phyloP scores from a whole-genome alignment of 2,797 vertebrate genomes.

The Carduelis carduelis region DNA sequence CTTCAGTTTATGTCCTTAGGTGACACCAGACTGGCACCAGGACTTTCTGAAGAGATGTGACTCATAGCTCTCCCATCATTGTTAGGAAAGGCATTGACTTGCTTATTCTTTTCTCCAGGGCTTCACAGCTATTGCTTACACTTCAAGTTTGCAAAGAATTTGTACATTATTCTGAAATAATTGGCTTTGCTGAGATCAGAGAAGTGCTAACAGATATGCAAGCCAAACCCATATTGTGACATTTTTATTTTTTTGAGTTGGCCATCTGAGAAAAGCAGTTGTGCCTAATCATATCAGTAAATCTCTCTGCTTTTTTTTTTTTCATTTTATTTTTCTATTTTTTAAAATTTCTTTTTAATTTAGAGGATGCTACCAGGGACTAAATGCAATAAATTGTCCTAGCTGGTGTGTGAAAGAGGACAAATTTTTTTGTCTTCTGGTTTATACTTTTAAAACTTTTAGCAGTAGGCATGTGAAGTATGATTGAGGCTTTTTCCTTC shows the following conservation, averaged over 20 bases:
- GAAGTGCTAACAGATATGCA: not conserved
- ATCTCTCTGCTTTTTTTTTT: not conserved
- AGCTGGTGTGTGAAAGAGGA: not conserved
- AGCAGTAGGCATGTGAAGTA: not conserved
- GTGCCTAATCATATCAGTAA: not conserved
- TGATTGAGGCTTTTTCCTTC: not conserved
- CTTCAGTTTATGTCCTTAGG: not conserved
- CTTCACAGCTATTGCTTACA: not conserved
- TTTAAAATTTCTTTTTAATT: not conserved
- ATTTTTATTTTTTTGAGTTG: not conserved
- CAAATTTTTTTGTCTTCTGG: not conserved
- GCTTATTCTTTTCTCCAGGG: not conserved
- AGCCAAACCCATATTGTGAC: not conserved
- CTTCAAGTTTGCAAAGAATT: not conserved
- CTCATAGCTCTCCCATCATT: not conserved
- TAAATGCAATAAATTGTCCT: not conserved
- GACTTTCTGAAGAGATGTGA: not conserved
- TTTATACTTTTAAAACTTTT: not conserved
- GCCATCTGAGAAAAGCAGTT: not conserved
- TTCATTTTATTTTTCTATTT: too few species aligned
- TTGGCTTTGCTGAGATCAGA: not conserved
- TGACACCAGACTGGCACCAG: not conserved
- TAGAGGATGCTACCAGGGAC: not conserved
- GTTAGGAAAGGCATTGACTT: not conserved
- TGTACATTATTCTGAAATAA: not conserved